Percentiles rank a stretch among this genome's conserved stretches.
Evolutionary conservation across 2,888 invertebrate species (phyloP).

Genomic region (Acleris laterana): DNA sequence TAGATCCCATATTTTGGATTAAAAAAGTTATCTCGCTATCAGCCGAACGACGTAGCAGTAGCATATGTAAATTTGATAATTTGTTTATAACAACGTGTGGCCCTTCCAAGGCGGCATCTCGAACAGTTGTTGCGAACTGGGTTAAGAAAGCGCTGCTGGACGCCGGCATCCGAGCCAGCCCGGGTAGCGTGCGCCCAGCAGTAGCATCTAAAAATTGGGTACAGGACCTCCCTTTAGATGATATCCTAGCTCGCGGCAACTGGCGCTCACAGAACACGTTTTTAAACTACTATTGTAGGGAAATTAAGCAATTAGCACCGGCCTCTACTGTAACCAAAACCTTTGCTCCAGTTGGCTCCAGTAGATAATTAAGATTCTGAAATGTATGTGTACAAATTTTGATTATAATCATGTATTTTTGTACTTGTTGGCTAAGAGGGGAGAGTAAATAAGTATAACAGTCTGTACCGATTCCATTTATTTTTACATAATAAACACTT

Average conservation of each 20-base stretch:
- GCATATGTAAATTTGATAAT: not conserved
- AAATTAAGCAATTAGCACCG: not conserved
- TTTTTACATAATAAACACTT: too few species aligned
- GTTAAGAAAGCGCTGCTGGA: conserved; percentile 18
- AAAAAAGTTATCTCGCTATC: conserved; percentile 8
- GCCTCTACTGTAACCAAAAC: not conserved
- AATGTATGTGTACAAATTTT: too few species aligned
- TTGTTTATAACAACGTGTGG: conserved; percentile 32
- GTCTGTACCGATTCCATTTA: too few species aligned
- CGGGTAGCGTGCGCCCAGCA: conserved; percentile 30
- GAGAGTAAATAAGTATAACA: too few species aligned
- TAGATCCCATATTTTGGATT: conserved; percentile 26
- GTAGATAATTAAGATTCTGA: too few species aligned
- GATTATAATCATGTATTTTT: too few species aligned
- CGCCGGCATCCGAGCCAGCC: conserved; percentile 19
- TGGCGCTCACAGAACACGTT: too few species aligned
- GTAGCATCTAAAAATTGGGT: conserved; percentile 34
- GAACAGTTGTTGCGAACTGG: conserved; percentile 32
- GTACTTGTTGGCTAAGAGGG: too few species aligned
- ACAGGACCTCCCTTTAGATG: conserved; percentile 23
- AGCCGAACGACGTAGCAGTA: conserved; percentile 10
- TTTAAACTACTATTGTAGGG: conserved; percentile 15
- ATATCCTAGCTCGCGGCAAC: too few species aligned
- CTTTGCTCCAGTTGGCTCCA: too few species aligned
- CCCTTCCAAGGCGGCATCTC: conserved; percentile 24